These are phyloP conservation scores for Dipus sagitta DNA, from an alignment of 2,797 vertebrate species.

Conservation along the genomic window DNA sequence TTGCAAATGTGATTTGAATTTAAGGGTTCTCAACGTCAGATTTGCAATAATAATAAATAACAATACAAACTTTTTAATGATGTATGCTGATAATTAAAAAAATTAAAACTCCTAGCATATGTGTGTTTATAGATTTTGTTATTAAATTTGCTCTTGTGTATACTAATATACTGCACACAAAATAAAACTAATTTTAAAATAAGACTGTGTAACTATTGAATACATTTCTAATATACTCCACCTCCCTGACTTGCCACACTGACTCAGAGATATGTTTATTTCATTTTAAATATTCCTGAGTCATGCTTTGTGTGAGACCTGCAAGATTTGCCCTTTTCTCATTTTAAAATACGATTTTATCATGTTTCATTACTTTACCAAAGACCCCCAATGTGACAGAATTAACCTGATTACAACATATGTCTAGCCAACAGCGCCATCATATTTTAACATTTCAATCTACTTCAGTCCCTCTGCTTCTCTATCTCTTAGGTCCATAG, in stretches of 20 bases:
- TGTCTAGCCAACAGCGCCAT: neutral
- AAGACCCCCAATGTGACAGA: neutral
- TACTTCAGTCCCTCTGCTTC: neutral
- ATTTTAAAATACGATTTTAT: neutral
- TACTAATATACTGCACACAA: neutral
- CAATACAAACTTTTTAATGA: neutral
- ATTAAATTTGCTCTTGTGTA: neutral
- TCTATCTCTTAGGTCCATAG: neutral
- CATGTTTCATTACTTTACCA: neutral
- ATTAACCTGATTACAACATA: neutral
- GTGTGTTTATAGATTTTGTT: neutral
- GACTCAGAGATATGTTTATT: neutral
- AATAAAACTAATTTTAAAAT: constrained; percentile 18
- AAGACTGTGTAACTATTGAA: neutral
- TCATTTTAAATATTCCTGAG: neutral
- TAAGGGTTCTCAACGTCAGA: neutral
- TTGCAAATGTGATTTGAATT: constrained; percentile 58
- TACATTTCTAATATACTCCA: neutral
- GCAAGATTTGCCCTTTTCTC: neutral
- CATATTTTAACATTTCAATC: neutral
- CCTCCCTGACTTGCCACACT: neutral
- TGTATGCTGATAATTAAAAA: neutral
- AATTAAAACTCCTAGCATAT: neutral
- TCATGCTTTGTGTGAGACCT: neutral
- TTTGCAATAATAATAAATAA: neutral